Base-by-base conservation (phyloP, 2,113 vertebrate genomes). In the Phyllopteryx taeniolatus region DNA sequence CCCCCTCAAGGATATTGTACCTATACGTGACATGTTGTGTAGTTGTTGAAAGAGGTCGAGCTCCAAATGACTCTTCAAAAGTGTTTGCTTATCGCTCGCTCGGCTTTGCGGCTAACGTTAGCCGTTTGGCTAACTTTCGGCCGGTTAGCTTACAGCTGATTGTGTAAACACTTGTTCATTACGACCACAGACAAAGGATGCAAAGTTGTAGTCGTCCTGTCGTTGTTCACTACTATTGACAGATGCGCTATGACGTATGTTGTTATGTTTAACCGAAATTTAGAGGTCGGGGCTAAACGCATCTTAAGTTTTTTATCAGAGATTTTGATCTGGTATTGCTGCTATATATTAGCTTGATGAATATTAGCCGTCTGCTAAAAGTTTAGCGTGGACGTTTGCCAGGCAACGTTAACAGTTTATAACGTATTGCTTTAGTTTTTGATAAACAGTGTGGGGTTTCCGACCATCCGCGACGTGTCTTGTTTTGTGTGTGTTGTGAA, bases 91-190 rank as follows among this genome's bases (percentile, higher is more conserved):
- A 47, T 76, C 75, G 85, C 73, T 86, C 79, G 85, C 81, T 66
- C 67, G 66, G 72, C 79, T 80, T 0, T 57, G 80, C 22, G 14
- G 84, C 87, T 88, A 82, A 71, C 51, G 80, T 46, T 91, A 89
- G 85, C 87, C 72, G 63, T 76, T 22, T 42, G 71, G 88, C 86
- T 88, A 86, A 88, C 79, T 86, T 89, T 88, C 80, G 83, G 77
- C 81, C 80, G 83, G 84, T 85, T 89, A 88, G 87, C 85, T 77
- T 87, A 84, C 89, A 91, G 88, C 89, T 89, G 88, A 91, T 85
- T 84, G 81, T 88, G 83, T 90, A 90, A 92, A 92, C 89, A 89
- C 83, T 90, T 87, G 78, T 87, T 85, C 79, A 62, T 79, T 39
- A 39, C 35, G 73, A 78, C 79, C 64, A 75, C 68, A 77, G 72